Evolutionary conservation across 2,888 invertebrate species (phyloP).

Genomic region (Nipponacmea schrenckii): DNA sequence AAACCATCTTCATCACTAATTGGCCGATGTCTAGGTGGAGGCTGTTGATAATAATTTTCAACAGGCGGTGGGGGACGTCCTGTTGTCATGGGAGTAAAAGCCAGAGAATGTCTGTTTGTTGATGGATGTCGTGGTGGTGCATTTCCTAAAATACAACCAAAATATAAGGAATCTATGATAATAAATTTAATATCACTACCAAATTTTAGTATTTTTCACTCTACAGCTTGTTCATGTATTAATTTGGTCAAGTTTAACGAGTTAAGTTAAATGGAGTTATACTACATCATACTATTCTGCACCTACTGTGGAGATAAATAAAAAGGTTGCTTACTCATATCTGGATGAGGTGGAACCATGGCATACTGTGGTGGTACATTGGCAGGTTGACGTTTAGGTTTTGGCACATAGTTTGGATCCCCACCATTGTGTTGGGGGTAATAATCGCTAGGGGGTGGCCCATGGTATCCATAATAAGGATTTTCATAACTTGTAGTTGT

Average conservation of each 20-base stretch:
- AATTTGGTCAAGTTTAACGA: too few relatives aligned
- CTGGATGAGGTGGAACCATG: conserved; percentile 33
- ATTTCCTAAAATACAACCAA: conserved; percentile 27
- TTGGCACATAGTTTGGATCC: conserved; percentile 11
- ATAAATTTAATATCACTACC: background rate
- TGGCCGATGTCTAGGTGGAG: conserved; percentile 1
- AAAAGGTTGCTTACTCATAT: conserved; percentile 31
- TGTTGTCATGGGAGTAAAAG: conserved; percentile 45
- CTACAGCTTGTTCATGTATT: too few relatives aligned
- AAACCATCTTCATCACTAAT: conserved; percentile 13
- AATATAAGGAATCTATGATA: background rate
- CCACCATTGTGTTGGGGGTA: conserved; percentile 20
- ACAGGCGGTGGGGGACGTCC: conserved; percentile 14
- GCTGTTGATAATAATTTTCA: conserved; percentile 6
- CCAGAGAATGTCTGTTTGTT: conserved; percentile 39
- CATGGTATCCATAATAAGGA: conserved; percentile 25
- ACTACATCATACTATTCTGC: too few relatives aligned
- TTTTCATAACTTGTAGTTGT: conserved; percentile 6
- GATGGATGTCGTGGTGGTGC: conserved; percentile 32
- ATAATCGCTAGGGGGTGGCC: conserved; percentile 13
- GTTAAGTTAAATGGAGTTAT: too few relatives aligned
- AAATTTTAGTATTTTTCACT: background rate
- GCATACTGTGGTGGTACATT: conserved; percentile 23
- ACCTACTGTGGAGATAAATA: too few relatives aligned
- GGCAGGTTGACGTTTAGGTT: background rate